A percentile compares a stretch with the other conserved stretches of the same genome.
phyloP scores from a whole-genome alignment of 1,140 invertebrate genomes.

The Aphelenchoides fujianensis region DNA sequence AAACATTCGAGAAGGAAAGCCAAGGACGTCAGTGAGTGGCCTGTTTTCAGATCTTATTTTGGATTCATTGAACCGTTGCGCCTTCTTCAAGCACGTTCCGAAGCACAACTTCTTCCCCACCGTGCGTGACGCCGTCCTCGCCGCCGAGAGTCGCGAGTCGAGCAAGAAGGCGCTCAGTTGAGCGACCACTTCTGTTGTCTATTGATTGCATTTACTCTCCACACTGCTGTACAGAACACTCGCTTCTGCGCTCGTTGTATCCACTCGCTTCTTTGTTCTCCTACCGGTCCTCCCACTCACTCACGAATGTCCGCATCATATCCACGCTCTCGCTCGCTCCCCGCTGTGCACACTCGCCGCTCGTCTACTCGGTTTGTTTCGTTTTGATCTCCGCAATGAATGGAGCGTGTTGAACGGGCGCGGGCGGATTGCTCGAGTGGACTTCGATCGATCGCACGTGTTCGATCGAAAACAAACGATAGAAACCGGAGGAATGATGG shows the following conservation, averaged over 20 bases:
- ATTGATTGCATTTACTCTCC: neutral
- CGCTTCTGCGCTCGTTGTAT: neutral
- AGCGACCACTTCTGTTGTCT: neutral
- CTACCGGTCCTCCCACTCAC: neutral
- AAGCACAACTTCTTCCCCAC: conserved; percentile 51
- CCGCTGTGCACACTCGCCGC: too few relatives aligned
- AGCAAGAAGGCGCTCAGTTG: neutral
- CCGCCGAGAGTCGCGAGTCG: conserved; percentile 5
- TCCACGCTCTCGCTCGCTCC: too few relatives aligned
- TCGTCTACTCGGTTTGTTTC: too few relatives aligned
- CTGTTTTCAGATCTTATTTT: conserved; percentile 16
- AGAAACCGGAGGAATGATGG: too few relatives aligned
- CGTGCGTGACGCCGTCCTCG: conserved; percentile 42
- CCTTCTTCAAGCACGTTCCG: conserved; percentile 38
- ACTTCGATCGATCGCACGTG: too few relatives aligned
- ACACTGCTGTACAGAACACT: too few relatives aligned
- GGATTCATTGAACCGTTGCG: conserved; percentile 11
- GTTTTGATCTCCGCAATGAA: too few relatives aligned
- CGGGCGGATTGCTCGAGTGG: too few relatives aligned
- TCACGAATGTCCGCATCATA: neutral
- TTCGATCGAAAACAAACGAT: too few relatives aligned
- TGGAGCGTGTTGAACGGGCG: too few relatives aligned
- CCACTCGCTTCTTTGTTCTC: neutral
- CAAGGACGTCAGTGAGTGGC: neutral
- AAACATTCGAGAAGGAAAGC: too few relatives aligned